These are phyloP conservation scores for Philereme vetulata DNA, from an alignment of 2,888 invertebrate species.

Conservation along the genomic window DNA sequence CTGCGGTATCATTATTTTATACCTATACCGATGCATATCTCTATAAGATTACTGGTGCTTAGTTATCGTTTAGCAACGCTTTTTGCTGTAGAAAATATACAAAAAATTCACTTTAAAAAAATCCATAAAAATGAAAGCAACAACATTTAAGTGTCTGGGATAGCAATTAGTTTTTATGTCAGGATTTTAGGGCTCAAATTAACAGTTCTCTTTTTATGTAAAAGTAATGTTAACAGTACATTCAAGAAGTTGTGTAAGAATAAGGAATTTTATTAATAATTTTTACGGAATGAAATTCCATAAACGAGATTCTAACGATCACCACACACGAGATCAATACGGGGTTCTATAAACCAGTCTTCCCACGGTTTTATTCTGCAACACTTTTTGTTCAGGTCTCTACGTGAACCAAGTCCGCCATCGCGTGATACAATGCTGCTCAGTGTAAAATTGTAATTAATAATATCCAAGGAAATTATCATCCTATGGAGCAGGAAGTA, in stretches of 20 bases:
- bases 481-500: slow-evolving; percentile 39
- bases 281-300: slow-evolving; percentile 1
- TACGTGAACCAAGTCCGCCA: slow-evolving; percentile 50
- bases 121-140: slow-evolving; percentile 39
- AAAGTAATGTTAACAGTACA: background rate
- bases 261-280: background rate
- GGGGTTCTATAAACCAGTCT: slow-evolving; percentile 38
- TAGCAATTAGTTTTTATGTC: background rate
- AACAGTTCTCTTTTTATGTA: background rate
- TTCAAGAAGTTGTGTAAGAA: background rate
- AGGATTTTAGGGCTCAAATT: background rate
- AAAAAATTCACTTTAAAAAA: slow-evolving; percentile 27
- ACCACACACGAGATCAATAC: slow-evolving; percentile 22
- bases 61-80: slow-evolving; percentile 46
- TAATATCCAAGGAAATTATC: slow-evolving; percentile 27
- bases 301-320: slow-evolving; percentile 20
- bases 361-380: slow-evolving; percentile 54
- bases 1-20: slow-evolving; percentile 40
- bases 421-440: slow-evolving; percentile 55
- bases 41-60: slow-evolving; percentile 47
- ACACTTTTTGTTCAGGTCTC: slow-evolving; percentile 45
- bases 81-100: slow-evolving; percentile 37
- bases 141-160: slow-evolving; percentile 22
- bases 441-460: slow-evolving; percentile 21
- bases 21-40: slow-evolving; percentile 44